A percentile compares a stretch with the other conserved stretches of the same genome.
phyloP scores from a whole-genome alignment of 2,113 vertebrate genomes.

The Rhinolophus ferrumequinum region DNA sequence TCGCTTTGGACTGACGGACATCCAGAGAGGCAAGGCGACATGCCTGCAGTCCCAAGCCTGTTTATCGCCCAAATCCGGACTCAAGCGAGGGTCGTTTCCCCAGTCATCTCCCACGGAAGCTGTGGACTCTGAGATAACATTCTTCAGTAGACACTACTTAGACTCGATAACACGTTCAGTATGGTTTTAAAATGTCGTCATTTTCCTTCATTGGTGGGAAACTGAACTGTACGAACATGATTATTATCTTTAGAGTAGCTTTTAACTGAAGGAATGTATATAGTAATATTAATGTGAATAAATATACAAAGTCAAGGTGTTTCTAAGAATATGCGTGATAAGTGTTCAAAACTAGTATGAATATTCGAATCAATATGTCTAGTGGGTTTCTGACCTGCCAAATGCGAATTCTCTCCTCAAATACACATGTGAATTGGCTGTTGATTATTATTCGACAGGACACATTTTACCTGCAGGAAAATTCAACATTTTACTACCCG shows the following conservation, averaged over 20 bases:
- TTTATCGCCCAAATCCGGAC: not conserved
- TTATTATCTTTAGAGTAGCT: not conserved
- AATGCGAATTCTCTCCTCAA: slow-evolving; percentile 63
- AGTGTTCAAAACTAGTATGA: slow-evolving; percentile 5
- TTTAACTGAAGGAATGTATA: slow-evolving; percentile 24
- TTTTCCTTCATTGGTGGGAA: not conserved
- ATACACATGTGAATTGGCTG: slow-evolving; percentile 59
- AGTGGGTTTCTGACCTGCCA: slow-evolving; percentile 52
- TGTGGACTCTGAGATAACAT: not conserved
- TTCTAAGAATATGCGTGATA: not conserved
- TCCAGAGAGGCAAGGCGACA: not conserved
- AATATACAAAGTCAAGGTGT: not conserved
- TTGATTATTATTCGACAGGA: slow-evolving; percentile 72
- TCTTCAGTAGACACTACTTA: not conserved
- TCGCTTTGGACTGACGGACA: not conserved
- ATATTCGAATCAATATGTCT: not conserved
- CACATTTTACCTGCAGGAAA: slow-evolving; percentile 72
- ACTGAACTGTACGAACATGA: not conserved
- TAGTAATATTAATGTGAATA: slow-evolving; percentile 7
- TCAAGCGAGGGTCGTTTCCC: fast-evolving
- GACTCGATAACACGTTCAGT: not conserved
- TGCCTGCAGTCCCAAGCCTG: fast-evolving
- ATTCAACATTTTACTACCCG: slow-evolving; percentile 68
- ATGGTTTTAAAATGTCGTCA: not conserved
- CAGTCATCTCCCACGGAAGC: not conserved